Base-by-base conservation (phyloP, 2,888 invertebrate species). In the Magallana nippona region DNA sequence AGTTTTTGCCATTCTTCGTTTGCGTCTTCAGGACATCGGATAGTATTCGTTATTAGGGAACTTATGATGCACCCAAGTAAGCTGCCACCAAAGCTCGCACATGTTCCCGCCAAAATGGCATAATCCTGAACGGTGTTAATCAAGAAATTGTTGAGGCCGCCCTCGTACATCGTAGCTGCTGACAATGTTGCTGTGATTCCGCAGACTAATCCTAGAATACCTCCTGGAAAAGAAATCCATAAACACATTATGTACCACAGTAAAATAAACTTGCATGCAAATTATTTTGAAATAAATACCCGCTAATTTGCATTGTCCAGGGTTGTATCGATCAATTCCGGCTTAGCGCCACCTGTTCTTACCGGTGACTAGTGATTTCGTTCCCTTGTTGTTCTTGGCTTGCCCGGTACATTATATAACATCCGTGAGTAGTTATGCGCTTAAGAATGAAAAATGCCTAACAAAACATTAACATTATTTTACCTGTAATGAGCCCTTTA, bases 1-100 rank as follows among this genome's bases (percentile, higher is more conserved):
- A 92, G 90, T 83, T 92, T 92, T 86, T 91, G 90, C 92, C 92
- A 92, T 86, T 92, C 92, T 60, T 83, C 77, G 63, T 91, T 88
- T 79, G 87, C 91, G 78, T 90, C 91, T 19, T 90, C 88, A 10
- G 84, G 82, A 17, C 82, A 86, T 78, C 88, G 86, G 57, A 92
- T 91, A 10, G 86, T 81, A 85, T 92, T 90, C 11, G 92, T 92
- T 3, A 90, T 88, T 55, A 91, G 83, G 2, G 92, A 92, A 11
- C 90, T 90, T 10, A 90, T 84, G 22, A 92, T 89, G 79, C 91
- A 92, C 55, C 89, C 89, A 3, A 86, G 82, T 27, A 92, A 86
- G 83, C 91, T 91, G 82, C 90, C 90, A 17, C 89, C 91, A 81
- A 92, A 92, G 81, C 92, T 91, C 79, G 88, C 88, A 82, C 90